These are phyloP conservation scores for Drosophila paucipuncta DNA, from an alignment of 2,888 invertebrate genomes.

Conservation along the genomic window DNA sequence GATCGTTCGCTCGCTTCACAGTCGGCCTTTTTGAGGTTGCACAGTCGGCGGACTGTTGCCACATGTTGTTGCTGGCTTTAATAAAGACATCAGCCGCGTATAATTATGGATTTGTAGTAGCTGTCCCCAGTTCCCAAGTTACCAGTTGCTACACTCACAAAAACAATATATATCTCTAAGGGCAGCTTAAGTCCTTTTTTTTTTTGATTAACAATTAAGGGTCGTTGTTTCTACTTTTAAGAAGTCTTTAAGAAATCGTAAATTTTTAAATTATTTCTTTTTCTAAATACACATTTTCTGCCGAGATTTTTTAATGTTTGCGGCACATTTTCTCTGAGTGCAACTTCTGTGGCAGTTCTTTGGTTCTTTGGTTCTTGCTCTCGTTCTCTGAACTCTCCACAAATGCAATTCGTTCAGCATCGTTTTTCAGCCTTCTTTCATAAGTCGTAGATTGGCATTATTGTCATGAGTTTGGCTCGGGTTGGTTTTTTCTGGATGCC, in stretches of 20 bases:
- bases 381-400: constrained; percentile 32
- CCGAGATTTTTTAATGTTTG: neutral
- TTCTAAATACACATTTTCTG: neutral
- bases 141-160: constrained; percentile 6
- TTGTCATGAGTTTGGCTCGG: constrained; percentile 73
- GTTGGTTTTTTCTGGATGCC: constrained; percentile 11
- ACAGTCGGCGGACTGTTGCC: constrained; percentile 48
- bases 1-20: constrained; percentile 49
- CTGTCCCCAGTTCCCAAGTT: constrained; percentile 36
- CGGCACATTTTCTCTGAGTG: neutral
- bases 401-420: constrained; percentile 82
- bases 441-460: constrained; percentile 85
- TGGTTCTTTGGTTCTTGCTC: constrained; percentile 4
- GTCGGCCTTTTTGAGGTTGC: constrained; percentile 71
- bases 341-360: constrained; percentile 9
- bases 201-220: neutral
- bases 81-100: constrained; percentile 83
- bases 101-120: constrained; percentile 83
- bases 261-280: neutral
- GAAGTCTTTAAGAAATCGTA: neutral
- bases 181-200: neutral
- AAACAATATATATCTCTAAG: neutral
- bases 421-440: constrained; percentile 77
- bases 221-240: neutral
- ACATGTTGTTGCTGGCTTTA: constrained; percentile 77